Base-by-base conservation (phyloP, 2,113 vertebrate genomes). In the Talpa occidentalis region DNA sequence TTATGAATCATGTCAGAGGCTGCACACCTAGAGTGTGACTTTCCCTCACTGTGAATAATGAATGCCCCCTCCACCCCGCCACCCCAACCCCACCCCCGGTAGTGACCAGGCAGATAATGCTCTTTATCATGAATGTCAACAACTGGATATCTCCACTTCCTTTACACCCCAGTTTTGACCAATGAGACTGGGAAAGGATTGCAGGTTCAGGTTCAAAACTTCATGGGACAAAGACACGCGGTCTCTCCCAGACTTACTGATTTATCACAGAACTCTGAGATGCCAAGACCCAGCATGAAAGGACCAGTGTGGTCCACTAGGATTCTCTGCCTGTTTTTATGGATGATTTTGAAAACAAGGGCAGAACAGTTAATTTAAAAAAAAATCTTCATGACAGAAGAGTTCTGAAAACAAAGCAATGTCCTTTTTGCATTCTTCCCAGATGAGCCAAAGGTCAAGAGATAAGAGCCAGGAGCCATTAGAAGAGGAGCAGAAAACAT, bases 361-460 rank as follows among this genome's bases (percentile, higher is more conserved):
- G 11, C 30, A 85, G 94, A 97, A 44, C 0, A 96, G 4, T 26
- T 49, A 89, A 52, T 92, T 77, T 44, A 88, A 82, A 74, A 88
- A 88, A 85, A 92, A 85, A 89, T 4, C 62, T 83, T 80, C 5
- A 7, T 91, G 56, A 8, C 30, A 67, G 30, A 96, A 96, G 66
- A 73, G 22, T 16, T 40, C 76, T 79, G 74, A 95, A 95, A 97
- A 28, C 70, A 88, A 52, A 92, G 47, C 42, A 62, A 47, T 62
- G 10, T 73, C 6, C 9, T n/a, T 59, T 91, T 77, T 84, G 32
- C 2, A 80, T 73, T 40, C 17, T 90, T 95, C 74, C 60, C 42
- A 95, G n/a, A 42, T 49, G 84, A 40, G 67, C 7, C 40, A 60
- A 88, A 91, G 66, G 24, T 28, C 26, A 93, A 72, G 76, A 70